Conservation (phyloP, 2,888 invertebrate genomes). For the Eustalomyia histrio region DNA sequence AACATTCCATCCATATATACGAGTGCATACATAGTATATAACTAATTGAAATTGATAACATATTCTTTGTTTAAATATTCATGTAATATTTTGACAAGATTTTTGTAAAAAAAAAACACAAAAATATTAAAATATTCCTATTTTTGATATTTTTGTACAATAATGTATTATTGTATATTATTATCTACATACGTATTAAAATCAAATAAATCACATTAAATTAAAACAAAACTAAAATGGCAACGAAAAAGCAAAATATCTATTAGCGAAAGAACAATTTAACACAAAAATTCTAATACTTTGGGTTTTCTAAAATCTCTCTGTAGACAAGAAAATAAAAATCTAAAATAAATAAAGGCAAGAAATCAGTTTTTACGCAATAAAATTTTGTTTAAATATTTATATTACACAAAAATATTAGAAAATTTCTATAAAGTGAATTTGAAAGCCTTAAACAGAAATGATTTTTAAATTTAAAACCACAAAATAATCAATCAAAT, state of each 20-base stretch:
- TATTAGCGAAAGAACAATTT: not conserved
- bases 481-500: not conserved
- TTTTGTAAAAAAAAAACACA: not conserved
- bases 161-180: too few relatives aligned
- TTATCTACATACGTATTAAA: not conserved
- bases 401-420: not conserved
- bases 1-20: too few relatives aligned
- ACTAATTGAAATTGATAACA: too few relatives aligned
- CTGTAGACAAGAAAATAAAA: not conserved
- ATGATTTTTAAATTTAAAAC: not conserved
- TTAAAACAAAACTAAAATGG: not conserved
- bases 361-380: not conserved
- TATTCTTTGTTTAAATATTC: not conserved
- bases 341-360: slow-evolving; percentile 5
- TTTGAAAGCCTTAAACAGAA: too few relatives aligned
- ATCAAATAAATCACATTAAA: not conserved
- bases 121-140: not conserved
- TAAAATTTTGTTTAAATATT: not conserved
- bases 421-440: not conserved
- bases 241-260: not conserved
- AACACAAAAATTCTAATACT: not conserved
- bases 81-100: not conserved
- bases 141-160: not conserved
- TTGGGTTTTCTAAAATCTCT: not conserved
- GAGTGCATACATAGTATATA: too few relatives aligned